Evolutionary conservation across 2,797 vertebrate species (phyloP).

Genomic region (Falco columbarius): DNA sequence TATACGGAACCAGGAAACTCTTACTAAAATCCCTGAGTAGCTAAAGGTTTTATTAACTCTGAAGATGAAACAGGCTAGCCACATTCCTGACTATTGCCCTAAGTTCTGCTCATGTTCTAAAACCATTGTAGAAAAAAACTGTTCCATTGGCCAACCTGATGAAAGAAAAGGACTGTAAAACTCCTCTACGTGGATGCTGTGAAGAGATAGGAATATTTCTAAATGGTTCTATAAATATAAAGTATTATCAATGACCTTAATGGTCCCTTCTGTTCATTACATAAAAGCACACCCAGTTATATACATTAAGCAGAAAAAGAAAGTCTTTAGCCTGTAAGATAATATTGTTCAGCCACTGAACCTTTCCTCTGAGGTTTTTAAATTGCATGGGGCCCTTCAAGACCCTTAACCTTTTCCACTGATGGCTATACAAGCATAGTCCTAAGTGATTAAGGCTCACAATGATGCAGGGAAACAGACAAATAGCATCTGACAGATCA

Average conservation of each 20-base stretch:
- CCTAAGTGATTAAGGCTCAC: slow-evolving; percentile 10
- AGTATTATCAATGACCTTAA: background rate
- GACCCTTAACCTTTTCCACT: slow-evolving; percentile 4
- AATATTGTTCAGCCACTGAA: slow-evolving; percentile 1
- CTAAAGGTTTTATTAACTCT: background rate
- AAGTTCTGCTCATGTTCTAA: background rate
- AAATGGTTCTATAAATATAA: background rate
- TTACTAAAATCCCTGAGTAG: background rate
- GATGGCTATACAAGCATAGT: background rate
- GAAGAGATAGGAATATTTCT: background rate
- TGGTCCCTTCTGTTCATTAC: background rate
- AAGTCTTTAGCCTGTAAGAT: background rate
- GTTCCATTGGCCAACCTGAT: background rate
- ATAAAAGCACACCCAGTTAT: background rate
- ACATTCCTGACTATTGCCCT: background rate
- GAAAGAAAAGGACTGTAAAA: background rate
- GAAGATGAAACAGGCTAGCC: background rate
- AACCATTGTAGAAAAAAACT: background rate
- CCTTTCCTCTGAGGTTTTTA: background rate
- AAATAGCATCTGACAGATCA: background rate
- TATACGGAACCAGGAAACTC: background rate
- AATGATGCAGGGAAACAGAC: background rate
- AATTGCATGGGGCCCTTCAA: background rate
- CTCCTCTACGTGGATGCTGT: background rate
- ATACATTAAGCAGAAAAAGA: background rate